A percentile compares a stretch with the other conserved stretches of the same genome.
These are phyloP conservation scores for Thelaira solivaga DNA, from an alignment of 2,888 invertebrate genomes.

Conservation along the genomic window DNA sequence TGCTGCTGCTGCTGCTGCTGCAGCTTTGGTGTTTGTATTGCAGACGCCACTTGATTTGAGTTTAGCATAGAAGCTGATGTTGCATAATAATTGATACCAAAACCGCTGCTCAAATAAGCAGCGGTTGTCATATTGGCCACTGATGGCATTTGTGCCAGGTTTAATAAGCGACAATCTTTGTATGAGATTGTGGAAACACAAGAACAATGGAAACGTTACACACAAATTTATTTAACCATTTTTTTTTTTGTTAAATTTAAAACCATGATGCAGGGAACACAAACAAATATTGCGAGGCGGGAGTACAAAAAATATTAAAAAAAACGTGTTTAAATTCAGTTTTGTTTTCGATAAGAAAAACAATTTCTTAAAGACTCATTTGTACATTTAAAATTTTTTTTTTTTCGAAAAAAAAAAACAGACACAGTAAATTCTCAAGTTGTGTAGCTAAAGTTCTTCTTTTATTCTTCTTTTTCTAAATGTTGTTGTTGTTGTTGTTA, in stretches of 20 bases:
- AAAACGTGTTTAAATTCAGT: no score
- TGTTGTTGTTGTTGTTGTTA: background rate
- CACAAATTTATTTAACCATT: background rate
- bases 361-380: no score
- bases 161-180: slow-evolving; percentile 69
- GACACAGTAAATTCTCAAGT: no score
- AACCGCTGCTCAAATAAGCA: slow-evolving; percentile 71
- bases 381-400: no score
- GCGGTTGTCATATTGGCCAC: slow-evolving; percentile 71
- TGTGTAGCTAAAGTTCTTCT: background rate
- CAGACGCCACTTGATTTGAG: background rate
- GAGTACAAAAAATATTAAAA: background rate
- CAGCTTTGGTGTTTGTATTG: slow-evolving; percentile 55
- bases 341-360: no score
- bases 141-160: slow-evolving; percentile 57
- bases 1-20: slow-evolving; percentile 28
- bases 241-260: no score
- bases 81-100: slow-evolving; percentile 72
- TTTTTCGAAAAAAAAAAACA: no score
- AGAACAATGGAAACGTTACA: slow-evolving; percentile 5
- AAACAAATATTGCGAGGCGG: background rate
- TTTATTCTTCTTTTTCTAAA: no score
- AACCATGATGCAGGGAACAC: no score
- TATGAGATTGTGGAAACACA: background rate
- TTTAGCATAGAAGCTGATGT: slow-evolving; percentile 43